phyloP scores from a whole-genome alignment of 2,797 vertebrate genomes.

The Malurus leucopterus region DNA sequence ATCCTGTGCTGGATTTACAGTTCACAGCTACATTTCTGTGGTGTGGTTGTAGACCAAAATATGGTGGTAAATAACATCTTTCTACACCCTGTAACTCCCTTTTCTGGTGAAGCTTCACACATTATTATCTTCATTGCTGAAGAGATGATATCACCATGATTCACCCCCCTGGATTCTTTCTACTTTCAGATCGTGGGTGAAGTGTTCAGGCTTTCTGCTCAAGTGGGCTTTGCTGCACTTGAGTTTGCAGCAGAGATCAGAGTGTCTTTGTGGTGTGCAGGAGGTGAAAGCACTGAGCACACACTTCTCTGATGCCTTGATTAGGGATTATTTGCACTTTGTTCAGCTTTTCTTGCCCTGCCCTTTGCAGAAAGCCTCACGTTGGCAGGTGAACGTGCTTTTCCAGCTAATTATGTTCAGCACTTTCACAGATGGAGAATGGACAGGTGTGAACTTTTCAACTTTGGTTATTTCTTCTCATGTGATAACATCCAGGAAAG shows the following conservation, averaged over 20 bases:
- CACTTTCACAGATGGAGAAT: background rate
- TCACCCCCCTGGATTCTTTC: background rate
- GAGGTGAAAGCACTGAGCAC: background rate
- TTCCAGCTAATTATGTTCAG: background rate
- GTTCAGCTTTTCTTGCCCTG: background rate
- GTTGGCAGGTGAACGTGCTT: background rate
- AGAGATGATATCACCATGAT: background rate
- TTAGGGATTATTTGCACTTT: background rate
- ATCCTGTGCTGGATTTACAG: background rate
- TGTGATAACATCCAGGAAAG: constrained; percentile 13
- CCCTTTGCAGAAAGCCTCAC: background rate
- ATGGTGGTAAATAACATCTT: background rate
- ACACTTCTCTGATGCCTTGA: background rate
- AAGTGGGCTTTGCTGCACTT: background rate
- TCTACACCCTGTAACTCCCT: background rate
- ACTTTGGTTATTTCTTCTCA: constrained; percentile 34
- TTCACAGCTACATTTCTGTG: background rate
- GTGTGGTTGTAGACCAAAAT: background rate
- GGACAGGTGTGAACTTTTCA: constrained; percentile 60
- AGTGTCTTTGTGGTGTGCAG: background rate
- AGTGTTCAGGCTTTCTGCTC: background rate
- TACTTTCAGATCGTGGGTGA: background rate
- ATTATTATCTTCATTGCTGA: background rate
- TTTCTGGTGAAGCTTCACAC: background rate
- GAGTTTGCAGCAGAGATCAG: background rate